phyloP scores from a whole-genome alignment of 2,113 vertebrate species.

The Vulpes ferrilata region DNA sequence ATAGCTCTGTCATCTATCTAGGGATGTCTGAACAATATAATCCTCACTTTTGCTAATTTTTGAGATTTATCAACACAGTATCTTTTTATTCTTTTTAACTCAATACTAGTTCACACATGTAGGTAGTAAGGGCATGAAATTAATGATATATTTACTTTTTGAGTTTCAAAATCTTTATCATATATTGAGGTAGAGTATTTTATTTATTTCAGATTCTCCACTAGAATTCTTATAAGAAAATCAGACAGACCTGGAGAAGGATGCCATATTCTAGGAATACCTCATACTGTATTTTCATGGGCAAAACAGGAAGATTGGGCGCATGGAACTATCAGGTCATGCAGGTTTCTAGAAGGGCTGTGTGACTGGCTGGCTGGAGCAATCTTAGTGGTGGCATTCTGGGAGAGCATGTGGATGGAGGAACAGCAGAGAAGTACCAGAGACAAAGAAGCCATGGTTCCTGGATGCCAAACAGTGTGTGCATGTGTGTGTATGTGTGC shows the following conservation, averaged over 20 bases:
- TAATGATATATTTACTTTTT: not conserved
- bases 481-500: rapidly evolving
- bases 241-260: not conserved
- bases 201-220: not conserved
- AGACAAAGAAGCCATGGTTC: not conserved
- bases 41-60: not conserved
- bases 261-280: not conserved
- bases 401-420: not conserved
- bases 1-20: not conserved
- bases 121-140: not conserved
- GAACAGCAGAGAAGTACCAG: not conserved
- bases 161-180: not conserved
- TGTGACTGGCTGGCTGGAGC: not conserved
- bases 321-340: not conserved
- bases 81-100: not conserved
- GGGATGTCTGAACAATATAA: not conserved
- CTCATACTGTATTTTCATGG: not conserved
- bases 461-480: not conserved
- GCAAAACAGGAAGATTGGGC: not conserved
- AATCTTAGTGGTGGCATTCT: not conserved
- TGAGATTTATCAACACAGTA: conserved; percentile 25
- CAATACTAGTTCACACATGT: not conserved
- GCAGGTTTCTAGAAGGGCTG: not conserved
- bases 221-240: not conserved
- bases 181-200: not conserved